phyloP scores from a whole-genome alignment of 2,888 invertebrate genomes.

The Hemicrepidius hirtus region DNA sequence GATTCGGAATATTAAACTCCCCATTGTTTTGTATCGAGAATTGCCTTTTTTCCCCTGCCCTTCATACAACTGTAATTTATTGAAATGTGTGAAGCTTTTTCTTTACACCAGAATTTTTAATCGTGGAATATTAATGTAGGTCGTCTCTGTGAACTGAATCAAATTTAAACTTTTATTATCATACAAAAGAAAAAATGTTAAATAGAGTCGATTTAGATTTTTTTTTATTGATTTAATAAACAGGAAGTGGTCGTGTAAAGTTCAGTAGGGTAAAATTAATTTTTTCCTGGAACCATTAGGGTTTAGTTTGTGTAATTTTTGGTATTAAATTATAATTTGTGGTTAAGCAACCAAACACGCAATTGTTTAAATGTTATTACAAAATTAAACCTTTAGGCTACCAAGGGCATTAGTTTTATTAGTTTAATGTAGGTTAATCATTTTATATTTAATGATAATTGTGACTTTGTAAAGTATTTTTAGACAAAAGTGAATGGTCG shows the following conservation, averaged over 20 bases:
- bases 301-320: not conserved
- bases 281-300: constrained; percentile 6
- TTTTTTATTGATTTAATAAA: constrained; percentile 7
- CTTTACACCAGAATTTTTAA: too few species aligned
- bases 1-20: not conserved
- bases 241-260: constrained; percentile 17
- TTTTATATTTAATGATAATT: too few species aligned
- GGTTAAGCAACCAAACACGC: not conserved
- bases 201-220: constrained; percentile 1
- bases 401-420: too few species aligned
- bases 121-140: not conserved
- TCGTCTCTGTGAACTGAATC: not conserved
- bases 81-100: too few species aligned
- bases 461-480: too few species aligned
- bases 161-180: constrained; percentile 14
- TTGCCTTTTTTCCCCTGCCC: too few species aligned
- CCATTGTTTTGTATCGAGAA: not conserved
- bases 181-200: constrained; percentile 28
- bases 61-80: too few species aligned
- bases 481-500: too few species aligned
- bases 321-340: not conserved
- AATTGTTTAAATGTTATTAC: not conserved
- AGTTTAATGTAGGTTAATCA: too few species aligned
- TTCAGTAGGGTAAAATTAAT: constrained; percentile 27
- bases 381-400: not conserved